Conservation (phyloP, 2,797 vertebrate species). For the Thripadectes ignobilis region DNA sequence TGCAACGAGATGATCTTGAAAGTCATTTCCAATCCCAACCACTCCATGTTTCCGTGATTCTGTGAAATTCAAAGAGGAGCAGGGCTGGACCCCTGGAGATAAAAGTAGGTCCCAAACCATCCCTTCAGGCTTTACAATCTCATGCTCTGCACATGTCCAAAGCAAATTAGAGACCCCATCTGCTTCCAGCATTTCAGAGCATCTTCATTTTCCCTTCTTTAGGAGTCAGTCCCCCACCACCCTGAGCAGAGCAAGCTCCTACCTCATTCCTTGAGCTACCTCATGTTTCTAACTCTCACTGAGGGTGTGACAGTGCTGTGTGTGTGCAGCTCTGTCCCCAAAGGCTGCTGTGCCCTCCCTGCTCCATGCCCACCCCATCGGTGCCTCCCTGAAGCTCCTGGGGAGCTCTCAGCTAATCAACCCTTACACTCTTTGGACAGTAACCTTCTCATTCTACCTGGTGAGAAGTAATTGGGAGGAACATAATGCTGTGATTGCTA, state of each 20-base stretch:
- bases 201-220: background rate
- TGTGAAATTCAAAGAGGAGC: background rate
- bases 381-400: background rate
- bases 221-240: fast-evolving
- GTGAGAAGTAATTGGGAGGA: background rate
- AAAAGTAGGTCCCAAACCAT: background rate
- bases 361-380: background rate
- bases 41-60: background rate
- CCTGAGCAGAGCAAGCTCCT: fast-evolving
- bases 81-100: background rate
- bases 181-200: background rate
- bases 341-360: background rate
- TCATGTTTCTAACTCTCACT: fast-evolving
- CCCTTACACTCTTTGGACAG: background rate
- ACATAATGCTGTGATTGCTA: background rate
- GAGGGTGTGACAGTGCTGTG: background rate
- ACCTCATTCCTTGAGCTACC: background rate
- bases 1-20: background rate
- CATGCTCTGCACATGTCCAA: background rate
- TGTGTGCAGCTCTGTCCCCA: background rate
- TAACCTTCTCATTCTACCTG: conserved; percentile 30
- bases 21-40: background rate
- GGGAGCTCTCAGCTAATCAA: conserved; percentile 35
- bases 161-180: fast-evolving
- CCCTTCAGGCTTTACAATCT: background rate